phyloP scores from a whole-genome alignment of 2,797 vertebrate species.

The Chelidonichthys spinosus region DNA sequence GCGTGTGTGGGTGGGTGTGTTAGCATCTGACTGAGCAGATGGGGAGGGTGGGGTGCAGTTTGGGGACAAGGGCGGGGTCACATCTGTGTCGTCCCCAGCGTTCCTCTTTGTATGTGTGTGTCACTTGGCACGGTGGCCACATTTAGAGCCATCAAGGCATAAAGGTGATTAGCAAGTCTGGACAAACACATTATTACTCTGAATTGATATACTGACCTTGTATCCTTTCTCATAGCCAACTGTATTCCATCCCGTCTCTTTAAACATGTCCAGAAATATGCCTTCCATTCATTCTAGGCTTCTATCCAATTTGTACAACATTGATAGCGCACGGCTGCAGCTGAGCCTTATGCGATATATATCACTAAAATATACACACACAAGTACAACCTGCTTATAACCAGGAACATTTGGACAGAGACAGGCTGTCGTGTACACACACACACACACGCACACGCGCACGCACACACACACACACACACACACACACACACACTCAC shows the following conservation, averaged over 20 bases:
- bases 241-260: slow-evolving; percentile 13
- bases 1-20: slow-evolving; percentile 39
- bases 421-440: slow-evolving; percentile 37
- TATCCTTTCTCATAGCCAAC: slow-evolving; percentile 24
- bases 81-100: slow-evolving; percentile 70
- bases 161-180: slow-evolving; percentile 71
- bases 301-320: slow-evolving; percentile 58
- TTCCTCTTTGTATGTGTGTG: slow-evolving; percentile 47
- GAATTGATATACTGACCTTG: slow-evolving; percentile 58
- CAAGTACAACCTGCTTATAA: slow-evolving; percentile 53
- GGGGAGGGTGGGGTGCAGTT: slow-evolving; percentile 69
- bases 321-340: slow-evolving; percentile 48
- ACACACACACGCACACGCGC: slow-evolving; percentile 12
- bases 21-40: slow-evolving; percentile 74
- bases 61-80: slow-evolving; percentile 75
- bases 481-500: slow-evolving; percentile 27
- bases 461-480: slow-evolving; percentile 4
- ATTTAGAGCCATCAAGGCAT: slow-evolving; percentile 62
- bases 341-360: slow-evolving; percentile 49
- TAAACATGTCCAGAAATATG: slow-evolving; percentile 25
- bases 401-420: slow-evolving; percentile 52
- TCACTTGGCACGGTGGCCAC: slow-evolving; percentile 57
- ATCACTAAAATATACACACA: slow-evolving; percentile 50
- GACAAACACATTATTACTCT: slow-evolving; percentile 53
- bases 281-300: slow-evolving; percentile 53